Evolutionary conservation across 1,140 invertebrate genomes (phyloP).

Genomic region (Drosophila kanapiae): DNA sequence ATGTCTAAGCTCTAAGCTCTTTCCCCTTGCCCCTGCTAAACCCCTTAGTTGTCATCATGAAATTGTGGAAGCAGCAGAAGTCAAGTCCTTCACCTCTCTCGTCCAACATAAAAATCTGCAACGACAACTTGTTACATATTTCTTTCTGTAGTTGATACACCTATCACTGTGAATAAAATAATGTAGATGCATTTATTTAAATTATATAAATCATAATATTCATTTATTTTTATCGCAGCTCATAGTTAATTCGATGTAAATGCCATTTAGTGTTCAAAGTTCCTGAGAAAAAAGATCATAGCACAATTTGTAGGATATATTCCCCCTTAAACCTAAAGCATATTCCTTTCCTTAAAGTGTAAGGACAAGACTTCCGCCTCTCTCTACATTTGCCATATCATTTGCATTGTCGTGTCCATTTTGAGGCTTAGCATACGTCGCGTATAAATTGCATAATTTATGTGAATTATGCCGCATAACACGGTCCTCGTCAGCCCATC

Average conservation of each 20-base stretch:
- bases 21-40: slow-evolving; percentile 1
- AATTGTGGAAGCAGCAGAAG: slow-evolving; percentile 33
- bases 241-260: too few species aligned
- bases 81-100: slow-evolving; percentile 34
- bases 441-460: slow-evolving; percentile 83
- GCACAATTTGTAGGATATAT: too few species aligned
- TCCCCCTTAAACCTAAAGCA: too few species aligned
- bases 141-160: slow-evolving; percentile 31
- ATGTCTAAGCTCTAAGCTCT: slow-evolving; percentile 40
- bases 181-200: background rate
- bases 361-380: background rate
- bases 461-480: slow-evolving; percentile 82
- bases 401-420: slow-evolving; percentile 78
- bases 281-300: too few species aligned
- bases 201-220: too few species aligned
- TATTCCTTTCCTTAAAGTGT: background rate
- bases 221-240: too few species aligned
- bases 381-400: slow-evolving; percentile 40
- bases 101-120: slow-evolving; percentile 54
- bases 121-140: slow-evolving; percentile 69
- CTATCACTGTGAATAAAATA: background rate
- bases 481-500: slow-evolving; percentile 33
- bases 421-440: slow-evolving; percentile 70
- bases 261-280: too few species aligned
- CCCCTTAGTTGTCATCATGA: slow-evolving; percentile 58